Percentiles rank a stretch among this genome's conserved stretches.
These are phyloP conservation scores for Octopus bimaculoides DNA, from an alignment of 1,140 invertebrate genomes.

Conservation along the genomic window DNA sequence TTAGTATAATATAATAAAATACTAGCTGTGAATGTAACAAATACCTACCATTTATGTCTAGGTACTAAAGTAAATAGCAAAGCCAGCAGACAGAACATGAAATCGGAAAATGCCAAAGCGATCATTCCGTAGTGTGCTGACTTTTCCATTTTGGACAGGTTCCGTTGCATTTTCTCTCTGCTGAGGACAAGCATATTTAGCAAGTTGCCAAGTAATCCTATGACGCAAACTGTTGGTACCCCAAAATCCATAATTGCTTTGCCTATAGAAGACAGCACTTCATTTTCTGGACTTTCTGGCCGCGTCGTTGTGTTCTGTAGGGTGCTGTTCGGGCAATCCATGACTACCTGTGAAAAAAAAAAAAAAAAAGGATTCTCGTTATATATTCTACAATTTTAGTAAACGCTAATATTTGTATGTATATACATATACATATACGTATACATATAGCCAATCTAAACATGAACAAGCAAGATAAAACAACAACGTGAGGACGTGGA, in stretches of 20 bases:
- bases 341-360: not conserved
- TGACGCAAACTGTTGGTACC: conserved; percentile 43
- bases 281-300: not conserved
- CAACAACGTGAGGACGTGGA: too few relatives aligned
- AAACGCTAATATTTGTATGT: too few relatives aligned
- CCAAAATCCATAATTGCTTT: conserved; percentile 41
- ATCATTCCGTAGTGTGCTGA: conserved; percentile 53
- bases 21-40: not conserved
- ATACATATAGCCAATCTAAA: too few relatives aligned
- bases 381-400: too few relatives aligned
- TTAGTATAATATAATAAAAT: not conserved
- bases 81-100: conserved; percentile 51
- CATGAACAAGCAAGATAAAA: too few relatives aligned
- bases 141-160: conserved; percentile 52
- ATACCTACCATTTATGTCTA: conserved; percentile 20
- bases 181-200: conserved; percentile 52
- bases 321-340: not conserved
- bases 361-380: not conserved
- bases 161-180: conserved; percentile 44
- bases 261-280: conserved; percentile 26
- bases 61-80: conserved; percentile 42
- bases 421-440: too few relatives aligned
- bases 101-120: conserved; percentile 50
- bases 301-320: not conserved
- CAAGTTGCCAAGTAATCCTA: conserved; percentile 49